Evolutionary conservation across 2,888 invertebrate genomes (phyloP), one percentile per base, ranked within the genome.

Genomic region (Vanessa cardui): DNA sequence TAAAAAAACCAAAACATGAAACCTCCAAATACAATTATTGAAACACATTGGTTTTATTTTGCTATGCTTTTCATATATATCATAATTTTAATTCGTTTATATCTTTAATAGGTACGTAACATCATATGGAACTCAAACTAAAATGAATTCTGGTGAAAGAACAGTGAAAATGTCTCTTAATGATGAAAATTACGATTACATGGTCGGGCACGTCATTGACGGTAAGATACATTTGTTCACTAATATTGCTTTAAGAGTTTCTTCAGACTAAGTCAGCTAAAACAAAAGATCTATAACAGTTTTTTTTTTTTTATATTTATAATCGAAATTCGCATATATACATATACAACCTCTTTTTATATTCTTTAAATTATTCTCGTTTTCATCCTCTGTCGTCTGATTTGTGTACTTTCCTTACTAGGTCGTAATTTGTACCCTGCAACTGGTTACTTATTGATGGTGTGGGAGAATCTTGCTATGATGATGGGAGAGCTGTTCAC

Each of bases 351-450:
- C n/a, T n/a, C n/a, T n/a, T n/a, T n/a, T n/a, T n/a, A n/a, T n/a
- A n/a, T n/a, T n/a, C n/a, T n/a, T n/a, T n/a, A n/a, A n/a, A n/a
- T 20, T 56, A 15, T 45, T 15, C 6, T 73, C 94, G 96, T 95
- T 8, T 94, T 97, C 70, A 96, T 96, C 78, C 84, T 97, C 2
- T n/a, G n/a, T n/a, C n/a, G n/a, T n/a, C n/a, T n/a, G n/a, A n/a
- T n/a, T n/a, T n/a, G n/a, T n/a, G 95, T 96, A 77, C 98, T 98
- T 0, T 98, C 98, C 0, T 97, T 98, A n/a, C 12, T 87, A 98
- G 77, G 91, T 39, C 39, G 39, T 12, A 39, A 39, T 12, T 12
- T 39, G 39, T 39, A 39, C 12, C 39, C 39, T 9, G 39, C 39
- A 9, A 39, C 39, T 12, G 39, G 39, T 9, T 39, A 39, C 9